Base-by-base conservation (phyloP, 2,797 vertebrate species). In the Coccyzus lansbergi region DNA sequence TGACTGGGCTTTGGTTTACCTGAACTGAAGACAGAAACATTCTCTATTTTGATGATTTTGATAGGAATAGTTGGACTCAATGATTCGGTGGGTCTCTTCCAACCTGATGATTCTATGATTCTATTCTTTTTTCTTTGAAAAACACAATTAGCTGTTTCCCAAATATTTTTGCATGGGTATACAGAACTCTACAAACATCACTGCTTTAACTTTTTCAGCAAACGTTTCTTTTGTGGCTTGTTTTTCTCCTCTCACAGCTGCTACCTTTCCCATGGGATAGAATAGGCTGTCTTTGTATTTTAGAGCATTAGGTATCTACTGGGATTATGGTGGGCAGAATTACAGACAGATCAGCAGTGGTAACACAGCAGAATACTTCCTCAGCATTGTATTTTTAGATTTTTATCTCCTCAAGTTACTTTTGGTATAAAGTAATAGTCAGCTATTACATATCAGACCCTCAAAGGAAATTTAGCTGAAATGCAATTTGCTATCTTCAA, bases 401-500 rank as follows among this genome's bases (percentile, higher is more conserved):
- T 78, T 83, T 9, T 80, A 74, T 51, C 86, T 92, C 81, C 68
- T 95, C 84, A 28, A 28, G 56, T 90, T 72, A 72, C 65, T 91
- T 91, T 6, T 63, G 67, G 31, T 38, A 51, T 29, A 63, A 82
- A 31, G 21, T 40, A 69, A 40, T 1, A 52, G 71, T 29, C 62
- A 85, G 44, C 69, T 94, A 42, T 40, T 65, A 55, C 59, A 38
- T 26, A 77, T 59, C 46, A 80, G 9, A 38, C 33, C 21, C 44
- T 52, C 81, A 83, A 52, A 74, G 52, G n/a, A 28, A 49, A 36
- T 49, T 86, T 4, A 88, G 83, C 63, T 89, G 80, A 87, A 95
- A 88, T 53, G 80, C 83, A 86, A 55, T 83, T 94, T 70, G n/a
- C 40, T 67, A 28, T 79, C 90, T 77, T 90, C 86, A 95, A 83